Evolutionary conservation across 2,113 vertebrate species (phyloP).

Genomic region (Callochromis pleurospilus): DNA sequence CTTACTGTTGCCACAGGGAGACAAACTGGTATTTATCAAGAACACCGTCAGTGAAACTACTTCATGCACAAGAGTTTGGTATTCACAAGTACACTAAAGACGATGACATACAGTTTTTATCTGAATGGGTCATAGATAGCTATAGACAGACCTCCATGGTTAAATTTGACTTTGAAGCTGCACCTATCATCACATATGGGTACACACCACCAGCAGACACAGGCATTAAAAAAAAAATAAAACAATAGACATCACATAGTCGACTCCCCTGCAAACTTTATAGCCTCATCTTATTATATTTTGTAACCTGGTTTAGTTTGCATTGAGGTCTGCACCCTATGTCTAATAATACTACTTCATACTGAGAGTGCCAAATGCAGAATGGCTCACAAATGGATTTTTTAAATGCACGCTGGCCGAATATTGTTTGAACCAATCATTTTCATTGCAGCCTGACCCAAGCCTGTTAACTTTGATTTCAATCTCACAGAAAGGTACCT

Average conservation of each 20-base stretch:
- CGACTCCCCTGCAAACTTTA: neutral
- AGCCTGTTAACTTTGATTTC: neutral
- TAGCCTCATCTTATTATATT: neutral
- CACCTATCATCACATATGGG: neutral
- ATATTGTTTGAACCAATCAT: neutral
- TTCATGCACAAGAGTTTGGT: neutral
- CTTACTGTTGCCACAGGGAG: neutral
- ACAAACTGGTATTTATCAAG: neutral
- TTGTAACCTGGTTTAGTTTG: neutral
- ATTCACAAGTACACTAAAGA: neutral
- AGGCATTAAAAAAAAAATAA: neutral
- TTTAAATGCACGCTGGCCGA: rapidly evolving
- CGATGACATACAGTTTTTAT: neutral
- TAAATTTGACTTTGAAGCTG: neutral
- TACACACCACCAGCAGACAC: neutral
- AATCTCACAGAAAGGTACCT: neutral
- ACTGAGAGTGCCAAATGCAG: neutral
- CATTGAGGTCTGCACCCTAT: neutral
- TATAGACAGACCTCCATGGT: neutral
- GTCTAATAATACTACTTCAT: neutral
- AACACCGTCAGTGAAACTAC: neutral
- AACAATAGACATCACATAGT: neutral
- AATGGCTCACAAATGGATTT: neutral
- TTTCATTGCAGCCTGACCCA: neutral
- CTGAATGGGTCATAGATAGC: neutral